Conservation (phyloP, 1,140 invertebrate species). For the Scaptomyza graminum region DNA sequence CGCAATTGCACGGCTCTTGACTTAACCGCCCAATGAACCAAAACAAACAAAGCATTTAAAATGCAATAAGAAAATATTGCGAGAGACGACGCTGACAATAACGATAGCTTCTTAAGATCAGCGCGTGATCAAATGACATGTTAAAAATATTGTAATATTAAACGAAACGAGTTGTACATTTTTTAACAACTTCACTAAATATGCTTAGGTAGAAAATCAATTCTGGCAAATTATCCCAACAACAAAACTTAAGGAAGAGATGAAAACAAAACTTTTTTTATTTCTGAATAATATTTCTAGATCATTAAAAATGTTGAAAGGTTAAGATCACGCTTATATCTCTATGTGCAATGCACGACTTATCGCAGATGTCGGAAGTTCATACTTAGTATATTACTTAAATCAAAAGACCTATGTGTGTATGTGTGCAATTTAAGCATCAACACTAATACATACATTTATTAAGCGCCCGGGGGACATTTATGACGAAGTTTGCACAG, state of each 20-base stretch:
- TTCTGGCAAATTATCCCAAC: not conserved
- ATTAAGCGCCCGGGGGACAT: conserved; percentile 65
- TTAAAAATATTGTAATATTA: not conserved
- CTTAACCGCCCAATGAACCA: conserved; percentile 55
- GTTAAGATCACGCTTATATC: not conserved
- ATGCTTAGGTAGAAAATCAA: too few relatives aligned
- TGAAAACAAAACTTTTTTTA: too few relatives aligned
- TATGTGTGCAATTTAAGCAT: conserved; percentile 17
- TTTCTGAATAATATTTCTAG: too few relatives aligned
- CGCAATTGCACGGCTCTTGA: conserved; percentile 14
- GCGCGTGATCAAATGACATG: not conserved
- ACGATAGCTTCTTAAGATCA: conserved; percentile 17
- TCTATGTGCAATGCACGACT: not conserved
- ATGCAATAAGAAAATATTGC: conserved; percentile 74
- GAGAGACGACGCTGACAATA: conserved; percentile 36
- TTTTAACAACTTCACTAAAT: too few relatives aligned
- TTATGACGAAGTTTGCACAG: conserved; percentile 72
- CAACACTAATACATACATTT: conserved; percentile 55
- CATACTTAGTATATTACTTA: conserved; percentile 7
- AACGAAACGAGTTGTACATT: too few relatives aligned
- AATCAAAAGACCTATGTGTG: not conserved
- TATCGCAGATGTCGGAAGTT: not conserved
- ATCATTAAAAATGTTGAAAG: too few relatives aligned
- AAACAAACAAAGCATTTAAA: conserved; percentile 69
- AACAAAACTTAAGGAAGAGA: not conserved